phyloP scores from a whole-genome alignment of 2,888 invertebrate genomes.

The Leptopterna dolabrata region DNA sequence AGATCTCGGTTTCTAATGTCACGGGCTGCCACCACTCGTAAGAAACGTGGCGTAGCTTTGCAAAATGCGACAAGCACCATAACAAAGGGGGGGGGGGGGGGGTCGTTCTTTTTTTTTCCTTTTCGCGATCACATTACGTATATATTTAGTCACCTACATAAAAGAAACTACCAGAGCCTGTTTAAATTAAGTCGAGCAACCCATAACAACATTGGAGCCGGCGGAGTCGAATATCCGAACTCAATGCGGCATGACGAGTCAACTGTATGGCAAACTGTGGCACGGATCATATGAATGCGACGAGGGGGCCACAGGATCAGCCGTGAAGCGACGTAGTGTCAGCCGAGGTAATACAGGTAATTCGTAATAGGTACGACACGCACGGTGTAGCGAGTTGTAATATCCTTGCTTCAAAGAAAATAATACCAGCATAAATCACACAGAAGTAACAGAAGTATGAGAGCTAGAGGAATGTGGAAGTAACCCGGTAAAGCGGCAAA shows the following conservation, averaged over 20 bases:
- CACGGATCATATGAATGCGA: neutral
- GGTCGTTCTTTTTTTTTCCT: no score
- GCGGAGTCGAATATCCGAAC: neutral
- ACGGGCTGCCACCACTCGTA: no score
- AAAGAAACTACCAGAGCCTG: no score
- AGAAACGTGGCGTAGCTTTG: no score
- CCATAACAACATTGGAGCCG: neutral
- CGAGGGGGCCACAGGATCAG: neutral
- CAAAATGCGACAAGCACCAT: no score
- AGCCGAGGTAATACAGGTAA: neutral
- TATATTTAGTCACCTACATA: no score
- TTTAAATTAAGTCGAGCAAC: neutral
- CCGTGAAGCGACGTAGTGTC: conserved; percentile 1
- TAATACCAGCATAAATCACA: neutral
- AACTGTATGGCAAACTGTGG: neutral
- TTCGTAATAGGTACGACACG: neutral
- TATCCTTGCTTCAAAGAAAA: neutral
- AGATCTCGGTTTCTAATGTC: no score
- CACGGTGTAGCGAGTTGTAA: neutral
- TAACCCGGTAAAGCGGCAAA: no score
- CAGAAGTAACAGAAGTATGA: no score
- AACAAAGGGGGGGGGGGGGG: no score
- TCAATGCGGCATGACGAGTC: neutral
- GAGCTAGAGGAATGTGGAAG: no score
- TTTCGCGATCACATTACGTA: no score